Evolutionary conservation across 2,113 vertebrate species (phyloP).

Genomic region (Trematocara zebra): DNA sequence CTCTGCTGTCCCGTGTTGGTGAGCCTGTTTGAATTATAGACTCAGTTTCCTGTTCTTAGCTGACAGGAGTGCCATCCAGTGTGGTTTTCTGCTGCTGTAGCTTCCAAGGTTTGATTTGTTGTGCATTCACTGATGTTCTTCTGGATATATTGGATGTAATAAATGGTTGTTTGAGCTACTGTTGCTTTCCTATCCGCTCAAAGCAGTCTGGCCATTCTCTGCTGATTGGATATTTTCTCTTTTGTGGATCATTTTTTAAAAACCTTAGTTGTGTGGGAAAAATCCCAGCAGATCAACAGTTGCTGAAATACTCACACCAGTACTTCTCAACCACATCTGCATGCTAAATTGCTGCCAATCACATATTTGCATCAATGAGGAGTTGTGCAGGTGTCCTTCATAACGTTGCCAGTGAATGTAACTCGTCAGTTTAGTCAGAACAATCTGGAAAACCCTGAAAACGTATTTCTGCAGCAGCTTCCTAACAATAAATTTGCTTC

Average conservation of each 20-base stretch:
- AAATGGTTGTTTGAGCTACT: background rate
- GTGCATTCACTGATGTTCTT: background rate
- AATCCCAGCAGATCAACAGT: background rate
- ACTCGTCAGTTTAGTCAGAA: background rate
- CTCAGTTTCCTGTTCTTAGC: background rate
- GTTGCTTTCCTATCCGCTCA: background rate
- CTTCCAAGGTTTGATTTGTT: background rate
- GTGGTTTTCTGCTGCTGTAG: background rate
- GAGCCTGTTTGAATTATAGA: background rate
- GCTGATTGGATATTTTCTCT: background rate
- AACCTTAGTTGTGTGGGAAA: background rate
- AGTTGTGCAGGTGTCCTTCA: background rate
- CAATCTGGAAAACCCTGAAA: background rate
- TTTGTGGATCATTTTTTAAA: background rate
- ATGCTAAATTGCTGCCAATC: background rate
- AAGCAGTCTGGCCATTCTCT: background rate
- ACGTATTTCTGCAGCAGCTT: background rate
- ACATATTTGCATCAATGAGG: background rate
- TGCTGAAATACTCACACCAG: background rate
- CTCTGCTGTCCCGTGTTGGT: background rate
- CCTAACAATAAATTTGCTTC: fast-evolving
- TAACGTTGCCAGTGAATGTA: background rate
- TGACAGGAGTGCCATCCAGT: background rate
- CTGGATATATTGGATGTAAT: background rate
- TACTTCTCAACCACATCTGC: background rate